Conservation (phyloP, 1,140 invertebrate genomes). For the Plodia interpunctella region DNA sequence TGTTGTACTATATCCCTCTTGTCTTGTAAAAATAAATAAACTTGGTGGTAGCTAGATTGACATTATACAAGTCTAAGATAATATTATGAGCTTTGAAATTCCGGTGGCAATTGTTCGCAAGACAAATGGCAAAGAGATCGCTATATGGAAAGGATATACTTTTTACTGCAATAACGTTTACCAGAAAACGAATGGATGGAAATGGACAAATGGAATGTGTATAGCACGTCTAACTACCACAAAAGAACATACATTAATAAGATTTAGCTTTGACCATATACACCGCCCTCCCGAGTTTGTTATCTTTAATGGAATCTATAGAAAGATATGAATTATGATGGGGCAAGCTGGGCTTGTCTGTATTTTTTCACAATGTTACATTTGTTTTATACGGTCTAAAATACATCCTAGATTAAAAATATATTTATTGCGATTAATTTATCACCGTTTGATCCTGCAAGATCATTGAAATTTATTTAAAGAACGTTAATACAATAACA, state of each 20-base stretch:
- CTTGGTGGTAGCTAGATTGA: no score
- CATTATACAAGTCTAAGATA: no score
- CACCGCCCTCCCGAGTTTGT: not conserved
- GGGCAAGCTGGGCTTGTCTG: no score
- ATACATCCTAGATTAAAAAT: no score
- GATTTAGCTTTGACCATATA: not conserved
- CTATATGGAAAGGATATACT: constrained; percentile 27
- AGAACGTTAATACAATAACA: no score
- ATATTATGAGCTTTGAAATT: constrained; percentile 11
- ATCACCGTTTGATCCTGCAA: no score
- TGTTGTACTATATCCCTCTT: no score
- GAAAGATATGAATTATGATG: not conserved
- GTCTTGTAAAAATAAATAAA: no score
- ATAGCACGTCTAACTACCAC: constrained; percentile 22
- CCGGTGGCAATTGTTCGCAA: constrained; percentile 28
- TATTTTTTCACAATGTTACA: no score
- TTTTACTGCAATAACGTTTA: constrained; percentile 21
- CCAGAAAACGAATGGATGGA: constrained; percentile 16
- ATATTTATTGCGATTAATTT: no score
- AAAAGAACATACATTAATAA: not conserved
- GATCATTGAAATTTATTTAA: no score
- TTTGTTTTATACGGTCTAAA: no score
- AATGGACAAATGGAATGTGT: constrained; percentile 27
- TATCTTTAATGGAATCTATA: constrained; percentile 1
- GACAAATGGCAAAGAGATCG: constrained; percentile 20